Evolutionary conservation across 2,888 invertebrate genomes (phyloP), one percentile per base, ranked within the genome.

Genomic region (Sipha maydis): DNA sequence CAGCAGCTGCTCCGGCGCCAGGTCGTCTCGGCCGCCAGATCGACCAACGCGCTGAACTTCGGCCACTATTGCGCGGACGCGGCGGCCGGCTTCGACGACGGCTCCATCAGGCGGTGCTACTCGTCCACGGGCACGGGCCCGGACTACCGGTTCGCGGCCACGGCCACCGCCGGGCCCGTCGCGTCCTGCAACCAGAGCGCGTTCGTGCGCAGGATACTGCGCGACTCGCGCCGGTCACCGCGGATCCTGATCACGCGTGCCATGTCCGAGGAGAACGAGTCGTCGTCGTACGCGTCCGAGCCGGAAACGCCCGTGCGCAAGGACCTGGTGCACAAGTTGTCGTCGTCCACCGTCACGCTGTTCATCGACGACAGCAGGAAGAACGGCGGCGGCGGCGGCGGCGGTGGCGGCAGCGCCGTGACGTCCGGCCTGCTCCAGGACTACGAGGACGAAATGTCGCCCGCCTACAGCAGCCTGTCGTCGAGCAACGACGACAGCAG

Each of bases 211-310:
- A 25, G 89, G 8, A 90, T 90, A 48, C 79, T 89, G 34, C 82
- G 89, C 1, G 79, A 90, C 56, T 90, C 90, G 3, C 94, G 25
- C 93, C 93, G 93, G 89, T 95, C 95, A 14, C 95, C 96, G 0
- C 93, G 94, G 86, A 95, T 95, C 89, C 93, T 95, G 17, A 95
- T 96, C 90, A 95, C 95, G 0, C 92, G 95, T 82, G 95, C 95
- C 4, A 94, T 94, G 93, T 95, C 95, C 31, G 95, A 95, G 91
- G 95, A 95, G 91, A 95, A 94, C 91, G 95, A 95, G 90, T 89
- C 61, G 61, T 61, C 61, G 61, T 61, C 89, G 71, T 90, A 86
- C 89, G 88, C 90, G 80, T 90, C 90, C 31, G 90, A 91, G 38
- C 91, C 91, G 11, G 85, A 89, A 19, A 89, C 86, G 80, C 89